These are phyloP conservation scores for Centruroides sculpturatus DNA, from an alignment of 1,140 invertebrate genomes.

Conservation along the genomic window DNA sequence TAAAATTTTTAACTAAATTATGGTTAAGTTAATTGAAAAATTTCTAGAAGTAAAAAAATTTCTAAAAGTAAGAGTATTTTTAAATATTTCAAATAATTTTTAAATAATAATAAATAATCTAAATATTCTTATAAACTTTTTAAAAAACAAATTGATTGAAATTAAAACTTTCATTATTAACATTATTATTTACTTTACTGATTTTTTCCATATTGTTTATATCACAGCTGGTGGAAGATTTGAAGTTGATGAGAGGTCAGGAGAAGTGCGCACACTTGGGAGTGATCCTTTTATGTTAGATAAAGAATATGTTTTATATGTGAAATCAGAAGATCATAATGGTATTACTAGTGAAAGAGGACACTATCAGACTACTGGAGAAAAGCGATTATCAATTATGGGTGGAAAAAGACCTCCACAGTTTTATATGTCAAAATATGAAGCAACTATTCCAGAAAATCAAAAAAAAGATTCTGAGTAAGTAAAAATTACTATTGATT, in stretches of 20 bases:
- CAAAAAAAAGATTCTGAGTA: slow-evolving; percentile 92
- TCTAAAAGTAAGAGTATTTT: too few relatives aligned
- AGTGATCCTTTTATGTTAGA: slow-evolving; percentile 84
- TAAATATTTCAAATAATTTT: too few relatives aligned
- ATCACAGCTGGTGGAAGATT: slow-evolving; percentile 51
- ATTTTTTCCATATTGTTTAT: too few relatives aligned
- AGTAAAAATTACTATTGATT: slow-evolving; percentile 28
- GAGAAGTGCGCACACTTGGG: slow-evolving; percentile 78
- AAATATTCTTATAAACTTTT: too few relatives aligned
- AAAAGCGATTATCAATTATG: slow-evolving; percentile 79
- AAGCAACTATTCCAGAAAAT: slow-evolving; percentile 87
- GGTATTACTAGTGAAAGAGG: slow-evolving; percentile 67
- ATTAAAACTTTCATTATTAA: too few relatives aligned
- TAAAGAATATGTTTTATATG: slow-evolving; percentile 90
- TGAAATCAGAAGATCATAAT: slow-evolving; percentile 90
- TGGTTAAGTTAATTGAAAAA: too few relatives aligned
- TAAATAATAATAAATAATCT: too few relatives aligned
- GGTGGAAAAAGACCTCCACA: slow-evolving; percentile 85
- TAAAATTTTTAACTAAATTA: too few relatives aligned
- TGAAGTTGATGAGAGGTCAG: slow-evolving; percentile 80
- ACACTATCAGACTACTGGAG: slow-evolving; percentile 74
- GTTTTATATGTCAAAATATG: slow-evolving; percentile 84
- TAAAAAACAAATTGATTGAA: too few relatives aligned
- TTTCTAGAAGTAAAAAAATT: too few relatives aligned
- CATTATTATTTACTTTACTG: too few relatives aligned